Percentiles rank a stretch among this genome's conserved stretches.
Conservation (phyloP, 2,888 invertebrate genomes). For the Thecophora atra region DNA sequence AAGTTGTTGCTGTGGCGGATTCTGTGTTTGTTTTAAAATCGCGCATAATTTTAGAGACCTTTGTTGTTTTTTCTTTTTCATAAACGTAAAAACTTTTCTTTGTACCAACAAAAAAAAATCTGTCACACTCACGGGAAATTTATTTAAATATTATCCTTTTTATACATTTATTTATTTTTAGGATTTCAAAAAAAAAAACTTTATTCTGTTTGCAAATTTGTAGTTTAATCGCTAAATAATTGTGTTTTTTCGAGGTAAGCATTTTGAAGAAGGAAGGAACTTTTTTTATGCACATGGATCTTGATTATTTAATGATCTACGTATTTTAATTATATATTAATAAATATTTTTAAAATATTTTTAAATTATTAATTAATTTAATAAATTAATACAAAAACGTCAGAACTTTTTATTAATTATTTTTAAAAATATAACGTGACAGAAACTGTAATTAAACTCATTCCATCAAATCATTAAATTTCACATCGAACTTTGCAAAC, state of each 20-base stretch:
- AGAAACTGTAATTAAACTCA: too few relatives aligned
- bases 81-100: constrained; percentile 21
- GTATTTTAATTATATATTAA: not conserved
- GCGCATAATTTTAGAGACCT: not conserved
- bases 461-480: too few relatives aligned
- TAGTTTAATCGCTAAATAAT: too few relatives aligned
- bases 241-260: not conserved
- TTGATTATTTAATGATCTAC: too few relatives aligned
- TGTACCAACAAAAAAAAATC: not conserved
- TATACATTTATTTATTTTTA: too few relatives aligned
- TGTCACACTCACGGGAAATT: constrained; percentile 29
- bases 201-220: too few relatives aligned
- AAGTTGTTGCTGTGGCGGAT: not conserved
- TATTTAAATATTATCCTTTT: not conserved
- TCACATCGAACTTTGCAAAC: too few relatives aligned
- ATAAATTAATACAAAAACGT: too few relatives aligned
- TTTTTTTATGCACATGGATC: not conserved
- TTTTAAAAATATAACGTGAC: too few relatives aligned
- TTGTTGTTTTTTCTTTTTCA: constrained; percentile 16
- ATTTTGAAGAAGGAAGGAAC: not conserved
- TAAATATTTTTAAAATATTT: not conserved
- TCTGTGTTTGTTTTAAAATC: constrained; percentile 17
- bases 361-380: too few relatives aligned
- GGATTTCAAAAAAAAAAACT: too few relatives aligned
- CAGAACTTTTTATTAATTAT: too few relatives aligned